Base-by-base conservation (phyloP, 2,888 invertebrate species). In the Caenorhabditis auriculariae region DNA sequence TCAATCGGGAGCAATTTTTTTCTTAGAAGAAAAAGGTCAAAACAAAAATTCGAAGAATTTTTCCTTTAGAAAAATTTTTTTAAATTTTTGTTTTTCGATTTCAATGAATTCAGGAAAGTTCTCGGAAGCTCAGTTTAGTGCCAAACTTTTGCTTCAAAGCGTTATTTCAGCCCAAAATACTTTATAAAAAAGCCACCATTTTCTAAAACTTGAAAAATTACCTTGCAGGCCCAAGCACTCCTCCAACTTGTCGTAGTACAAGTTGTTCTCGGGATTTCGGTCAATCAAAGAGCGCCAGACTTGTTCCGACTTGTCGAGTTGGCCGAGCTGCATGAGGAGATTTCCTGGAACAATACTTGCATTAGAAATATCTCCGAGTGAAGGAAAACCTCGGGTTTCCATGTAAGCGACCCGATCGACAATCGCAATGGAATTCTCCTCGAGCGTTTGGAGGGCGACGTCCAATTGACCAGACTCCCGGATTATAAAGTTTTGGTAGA, bases 401-500 rank as follows among this genome's bases (percentile, higher is more conserved):
- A 90, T 89, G 57, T 95, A 87, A 41, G 91, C 90, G 78, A 94
- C 85, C 83, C 91, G 91, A 85, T 99, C 98, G 78, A 91, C 89
- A 82, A 99, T 95, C 86, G 92, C 90, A 72, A 87, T 87, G 81
- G 91, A 89, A 83, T 91, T 90, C 81, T 89, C 88, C 70, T 89
- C 88, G 78, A 98, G 86, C 85, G 95, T 94, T 70, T 88, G 88
- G 61, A 98, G 84, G 4, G 96, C 96, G 75, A 90, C 89, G 63
- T 89, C 88, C 72, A 88, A 86, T 80, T 91, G 90, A 24, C 91
- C 91, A 0, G 93, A 91, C 84, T 98, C 96, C 69, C 91, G 89
- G 73, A 98, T 88, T 51, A 99, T 92, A 88, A 92, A 88, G 84
- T 93, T 94, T 85, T 98, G 94, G 84, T 99, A 99, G 19, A 98